Percentiles rank a stretch among this genome's conserved stretches.
Conservation (phyloP, 2,113 vertebrate genomes). For the Prionailurus viverrinus region DNA sequence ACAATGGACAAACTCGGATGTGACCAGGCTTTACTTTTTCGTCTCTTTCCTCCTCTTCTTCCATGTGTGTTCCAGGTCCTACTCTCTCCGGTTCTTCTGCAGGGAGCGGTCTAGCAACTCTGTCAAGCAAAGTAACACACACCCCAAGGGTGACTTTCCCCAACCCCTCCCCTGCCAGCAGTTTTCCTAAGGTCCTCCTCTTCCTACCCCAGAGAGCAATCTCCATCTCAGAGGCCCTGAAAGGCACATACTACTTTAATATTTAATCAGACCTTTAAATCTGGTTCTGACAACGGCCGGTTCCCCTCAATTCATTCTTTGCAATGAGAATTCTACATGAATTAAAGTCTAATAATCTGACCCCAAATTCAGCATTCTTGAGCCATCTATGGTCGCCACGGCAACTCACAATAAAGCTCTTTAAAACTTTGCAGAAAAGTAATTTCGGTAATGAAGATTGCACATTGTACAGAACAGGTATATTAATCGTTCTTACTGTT, state of each 20-base stretch:
- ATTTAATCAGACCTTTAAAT: background rate
- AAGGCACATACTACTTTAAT: background rate
- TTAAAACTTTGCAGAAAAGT: background rate
- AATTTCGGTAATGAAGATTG: background rate
- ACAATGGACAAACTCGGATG: background rate
- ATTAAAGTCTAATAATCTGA: background rate
- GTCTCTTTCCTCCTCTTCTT: constrained; percentile 6
- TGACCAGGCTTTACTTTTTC: constrained; percentile 62
- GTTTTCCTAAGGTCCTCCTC: background rate
- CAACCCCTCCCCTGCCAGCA: background rate
- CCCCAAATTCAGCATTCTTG: background rate
- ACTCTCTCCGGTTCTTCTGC: background rate
- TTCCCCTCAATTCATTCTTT: background rate
- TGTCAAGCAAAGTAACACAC: constrained; percentile 51
- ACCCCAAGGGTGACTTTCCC: background rate
- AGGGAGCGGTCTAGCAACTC: constrained; percentile 31
- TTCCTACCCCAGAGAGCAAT: background rate
- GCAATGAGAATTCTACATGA: background rate
- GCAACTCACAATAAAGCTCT: background rate
- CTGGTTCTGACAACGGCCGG: background rate
- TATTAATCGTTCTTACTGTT: constrained; percentile 86
- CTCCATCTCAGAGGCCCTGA: background rate
- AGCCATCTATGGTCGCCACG: background rate
- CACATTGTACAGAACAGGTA: background rate
- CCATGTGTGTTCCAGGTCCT: background rate